Evolutionary conservation across 2,113 vertebrate species (phyloP).

Genomic region (Manacus vitellinus): DNA sequence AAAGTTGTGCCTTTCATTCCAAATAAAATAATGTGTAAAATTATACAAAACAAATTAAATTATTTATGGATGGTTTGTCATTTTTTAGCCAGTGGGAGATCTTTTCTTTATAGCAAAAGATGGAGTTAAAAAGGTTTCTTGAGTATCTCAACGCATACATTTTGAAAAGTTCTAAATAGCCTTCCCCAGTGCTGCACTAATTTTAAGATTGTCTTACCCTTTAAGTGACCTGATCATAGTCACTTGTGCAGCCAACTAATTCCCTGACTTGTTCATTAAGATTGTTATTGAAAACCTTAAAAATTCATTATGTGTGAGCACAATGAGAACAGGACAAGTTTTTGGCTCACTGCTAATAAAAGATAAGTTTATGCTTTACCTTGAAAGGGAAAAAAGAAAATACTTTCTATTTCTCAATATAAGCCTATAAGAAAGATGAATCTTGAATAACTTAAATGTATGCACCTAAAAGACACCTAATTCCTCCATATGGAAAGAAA

Average conservation of each 20-base stretch:
- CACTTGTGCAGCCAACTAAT: slow-evolving; percentile 38
- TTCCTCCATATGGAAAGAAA: neutral
- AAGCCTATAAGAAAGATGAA: neutral
- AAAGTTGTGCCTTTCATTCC: neutral
- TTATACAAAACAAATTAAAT: slow-evolving; percentile 32
- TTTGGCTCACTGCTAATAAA: slow-evolving; percentile 48
- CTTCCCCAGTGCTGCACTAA: neutral
- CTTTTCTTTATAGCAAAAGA: neutral
- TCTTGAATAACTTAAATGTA: neutral
- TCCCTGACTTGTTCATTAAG: slow-evolving; percentile 63
- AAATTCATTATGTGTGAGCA: slow-evolving; percentile 64
- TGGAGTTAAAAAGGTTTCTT: neutral
- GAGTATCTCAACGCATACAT: slow-evolving; percentile 7
- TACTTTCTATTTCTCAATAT: neutral
- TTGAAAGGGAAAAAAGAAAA: slow-evolving; percentile 3
- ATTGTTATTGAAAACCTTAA: slow-evolving; percentile 54
- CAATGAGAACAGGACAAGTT: slow-evolving; percentile 29
- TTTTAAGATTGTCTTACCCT: slow-evolving; percentile 45
- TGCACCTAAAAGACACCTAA: neutral
- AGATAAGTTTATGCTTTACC: slow-evolving; percentile 45
- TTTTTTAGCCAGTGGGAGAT: slow-evolving; percentile 20
- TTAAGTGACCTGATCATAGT: slow-evolving; percentile 22
- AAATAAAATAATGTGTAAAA: slow-evolving; percentile 18
- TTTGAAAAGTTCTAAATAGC: slow-evolving; percentile 30
- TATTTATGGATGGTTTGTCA: neutral